Percentiles rank a stretch among this genome's conserved stretches.
Evolutionary conservation across 2,888 invertebrate genomes (phyloP).

Genomic region (Melanotus villosus): DNA sequence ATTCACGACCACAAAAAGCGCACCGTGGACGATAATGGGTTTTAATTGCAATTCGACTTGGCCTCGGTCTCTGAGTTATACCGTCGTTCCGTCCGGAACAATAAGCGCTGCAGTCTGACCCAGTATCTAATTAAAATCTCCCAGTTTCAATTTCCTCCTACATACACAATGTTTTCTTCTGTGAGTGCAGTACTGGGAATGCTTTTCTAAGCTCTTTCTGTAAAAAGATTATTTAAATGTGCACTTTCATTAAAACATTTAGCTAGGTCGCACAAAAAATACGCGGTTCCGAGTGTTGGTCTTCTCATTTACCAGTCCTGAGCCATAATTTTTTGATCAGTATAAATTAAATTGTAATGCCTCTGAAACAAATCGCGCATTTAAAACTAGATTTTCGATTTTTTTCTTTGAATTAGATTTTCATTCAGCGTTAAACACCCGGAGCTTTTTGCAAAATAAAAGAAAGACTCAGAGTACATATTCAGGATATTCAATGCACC

Average conservation of each 20-base stretch:
- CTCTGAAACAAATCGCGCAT: too few species aligned
- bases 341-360: too few species aligned
- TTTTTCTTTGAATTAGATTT: too few species aligned
- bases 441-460: too few species aligned
- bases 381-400: too few species aligned
- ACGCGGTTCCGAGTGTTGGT: too few species aligned
- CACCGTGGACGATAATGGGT: slow-evolving; percentile 24
- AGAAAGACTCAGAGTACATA: not conserved
- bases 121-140: slow-evolving; percentile 60
- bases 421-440: too few species aligned
- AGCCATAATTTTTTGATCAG: too few species aligned
- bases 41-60: slow-evolving; percentile 46
- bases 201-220: not conserved
- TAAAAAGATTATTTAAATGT: not conserved
- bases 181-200: not conserved
- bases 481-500: not conserved
- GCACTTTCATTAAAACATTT: too few species aligned
- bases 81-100: slow-evolving; percentile 52
- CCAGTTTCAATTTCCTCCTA: slow-evolving; percentile 59
- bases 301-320: too few species aligned
- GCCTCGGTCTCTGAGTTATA: slow-evolving; percentile 51
- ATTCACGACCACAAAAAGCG: not conserved
- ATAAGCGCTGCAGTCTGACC: slow-evolving; percentile 54
- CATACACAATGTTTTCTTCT: slow-evolving; percentile 6
- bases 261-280: too few species aligned